Base-by-base conservation (phyloP, 1,140 invertebrate genomes). In the Dendroctonus valens region DNA sequence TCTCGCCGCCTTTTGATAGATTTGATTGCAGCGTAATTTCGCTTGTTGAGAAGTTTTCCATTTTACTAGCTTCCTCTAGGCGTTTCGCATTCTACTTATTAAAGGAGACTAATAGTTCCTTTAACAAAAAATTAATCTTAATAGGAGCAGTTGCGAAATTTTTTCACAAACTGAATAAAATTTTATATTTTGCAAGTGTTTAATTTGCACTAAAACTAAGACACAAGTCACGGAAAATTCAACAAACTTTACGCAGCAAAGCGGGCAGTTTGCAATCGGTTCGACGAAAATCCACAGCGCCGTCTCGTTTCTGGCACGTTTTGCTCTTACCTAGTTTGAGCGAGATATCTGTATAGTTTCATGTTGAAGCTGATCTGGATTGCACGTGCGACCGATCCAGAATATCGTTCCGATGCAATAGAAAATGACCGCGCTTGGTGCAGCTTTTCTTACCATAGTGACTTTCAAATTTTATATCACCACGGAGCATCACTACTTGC, bases 261-360 rank as follows among this genome's bases (percentile, higher is more conserved):
- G 26, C 60, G 52, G 49, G 60, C 39, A 62, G 60, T 62, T 62
- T 62, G 49, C 60, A 62, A 62, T 41, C 60, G 46, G 26, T 51
- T 62, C 40, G 14, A 44, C 26, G 60, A 26, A 51, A 12, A 52
- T 62, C 60, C 37, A 65, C 26, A 41, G 62, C 62, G 62, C 62
- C 52, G 66, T 68, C 66, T 68, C 59, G 38, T 37, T 52, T 53
- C 41, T 59, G 57, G 55, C 58, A 67, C 65, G 38, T 62, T 68
- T 61, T 15, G 41, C 52, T 55, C 52, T 49, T 68, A 62, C 51
- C 66, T 68, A 51, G 53, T 44, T 57, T 51, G 58, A 67, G 50
- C 37, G 50, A 67, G 58, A 65, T 65, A 59, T 61, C 58, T 46
- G 57, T 62, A 68, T 68, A 68, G 66, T 68, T 57, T 57, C 51